Evolutionary conservation across 2,797 vertebrate genomes (phyloP), one percentile per base, ranked within the genome.

Genomic region (Siniperca undulata): DNA sequence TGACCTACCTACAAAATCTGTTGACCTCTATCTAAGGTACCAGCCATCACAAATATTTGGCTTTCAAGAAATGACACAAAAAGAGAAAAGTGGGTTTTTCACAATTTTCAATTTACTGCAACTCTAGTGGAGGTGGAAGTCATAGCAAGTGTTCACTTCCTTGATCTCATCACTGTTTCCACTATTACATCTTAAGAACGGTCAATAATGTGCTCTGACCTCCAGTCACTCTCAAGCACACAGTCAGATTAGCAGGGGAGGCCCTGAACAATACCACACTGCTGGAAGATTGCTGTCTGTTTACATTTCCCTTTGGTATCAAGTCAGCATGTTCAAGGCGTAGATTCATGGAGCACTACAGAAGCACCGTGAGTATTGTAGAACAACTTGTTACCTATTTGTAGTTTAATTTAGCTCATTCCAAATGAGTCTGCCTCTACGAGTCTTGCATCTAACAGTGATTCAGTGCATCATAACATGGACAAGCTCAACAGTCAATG

Each of bases 21-120:
- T n/a, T 88, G 82, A 80, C 87, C 82, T 84, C 86, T 16, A 61
- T 81, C 70, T 56, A 4, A n/a, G 46, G 58, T 44, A 67, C 34
- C 58, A 69, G 69, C 46, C 68, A 74, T 86, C 71, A 77, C 80
- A 88, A 85, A 89, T 70, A 89, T 89, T 69, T 87, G 76, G 38
- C 66, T 64, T 78, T 84, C 64, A 86, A 82, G 78, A 80, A 83
- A 83, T 70, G 74, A 88, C 59, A 62, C 56, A 78, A 73, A 81
- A 62, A 73, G 24, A 78, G 67, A 74, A 85, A 72, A 72, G 30
- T 38, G 24, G 19, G 10, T 27, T 68, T 86, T 70, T 59, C 64
- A 72, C 72, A 78, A 56, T 82, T 76, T 89, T 78, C 81, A 53
- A 58, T 86, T 82, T 75, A 76, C 82, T 75, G 70, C 64, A 53